A percentile compares a stretch with the other conserved stretches of the same genome.
These are phyloP conservation scores for Haliaeetus leucogaster DNA, from an alignment of 2,113 vertebrate species.

Conservation along the genomic window DNA sequence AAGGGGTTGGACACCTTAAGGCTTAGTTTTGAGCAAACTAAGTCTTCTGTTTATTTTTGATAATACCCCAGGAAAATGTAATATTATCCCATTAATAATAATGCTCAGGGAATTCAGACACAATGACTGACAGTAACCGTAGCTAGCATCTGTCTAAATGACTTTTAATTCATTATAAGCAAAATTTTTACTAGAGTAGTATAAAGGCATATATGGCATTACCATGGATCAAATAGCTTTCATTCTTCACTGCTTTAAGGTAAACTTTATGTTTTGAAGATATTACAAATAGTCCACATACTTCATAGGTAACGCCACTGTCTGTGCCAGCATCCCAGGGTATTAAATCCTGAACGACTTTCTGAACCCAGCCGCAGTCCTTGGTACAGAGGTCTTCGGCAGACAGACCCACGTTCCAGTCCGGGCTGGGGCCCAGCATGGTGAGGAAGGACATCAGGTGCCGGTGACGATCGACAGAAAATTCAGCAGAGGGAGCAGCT, in stretches of 20 bases:
- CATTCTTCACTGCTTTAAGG: background rate
- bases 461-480: constrained; percentile 92
- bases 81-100: background rate
- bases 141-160: background rate
- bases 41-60: background rate
- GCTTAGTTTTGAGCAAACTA: background rate
- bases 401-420: constrained; percentile 96
- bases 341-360: constrained; percentile 91
- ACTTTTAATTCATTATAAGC: background rate
- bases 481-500: constrained; percentile 95
- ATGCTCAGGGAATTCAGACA: background rate
- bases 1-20: background rate
- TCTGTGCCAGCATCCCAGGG: constrained; percentile 98
- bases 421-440: constrained; percentile 95
- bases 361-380: constrained; percentile 97
- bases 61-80: background rate
- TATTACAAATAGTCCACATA: background rate
- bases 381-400: constrained; percentile 97
- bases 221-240: background rate
- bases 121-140: rapidly evolving
- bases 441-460: constrained; percentile 98
- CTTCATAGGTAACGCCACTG: constrained; percentile 94
- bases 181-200: background rate
- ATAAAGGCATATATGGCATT: background rate
- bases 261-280: background rate